Conservation (phyloP, 2,888 invertebrate genomes). For the Drosophila macrospina region DNA sequence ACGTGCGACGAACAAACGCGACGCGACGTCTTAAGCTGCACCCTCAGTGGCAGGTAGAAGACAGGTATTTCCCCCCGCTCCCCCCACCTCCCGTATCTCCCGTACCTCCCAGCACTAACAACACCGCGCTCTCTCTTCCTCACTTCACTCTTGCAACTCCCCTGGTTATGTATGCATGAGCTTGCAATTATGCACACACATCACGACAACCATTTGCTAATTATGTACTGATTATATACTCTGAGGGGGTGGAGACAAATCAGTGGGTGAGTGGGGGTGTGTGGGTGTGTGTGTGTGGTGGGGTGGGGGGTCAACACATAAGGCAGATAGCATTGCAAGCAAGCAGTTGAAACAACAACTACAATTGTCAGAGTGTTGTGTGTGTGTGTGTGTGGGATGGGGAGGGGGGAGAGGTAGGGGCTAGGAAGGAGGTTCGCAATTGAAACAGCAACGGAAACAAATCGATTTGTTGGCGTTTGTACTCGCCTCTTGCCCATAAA, state of each 20-base stretch:
- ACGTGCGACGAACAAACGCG: neutral
- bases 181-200: conserved; percentile 21
- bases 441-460: conserved; percentile 19
- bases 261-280: no score
- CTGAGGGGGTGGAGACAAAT: neutral
- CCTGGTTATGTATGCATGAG: neutral
- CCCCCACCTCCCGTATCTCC: neutral
- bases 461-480: conserved; percentile 27
- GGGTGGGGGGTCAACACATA: conserved; percentile 12
- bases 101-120: no score
- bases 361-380: no score
- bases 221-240: conserved; percentile 45
- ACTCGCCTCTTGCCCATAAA: neutral
- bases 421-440: neutral
- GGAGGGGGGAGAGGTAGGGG: neutral
- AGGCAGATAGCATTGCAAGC: conserved; percentile 15
- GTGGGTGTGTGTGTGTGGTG: no score
- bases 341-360: conserved; percentile 16
- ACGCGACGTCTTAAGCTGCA: conserved; percentile 21
- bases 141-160: neutral
- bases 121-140: no score
- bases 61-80: neutral
- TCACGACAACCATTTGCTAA: conserved; percentile 39
- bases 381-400: no score
- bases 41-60: conserved; percentile 16